Evolutionary conservation across 2,797 vertebrate species (phyloP).

Genomic region (Myioborus miniatus): DNA sequence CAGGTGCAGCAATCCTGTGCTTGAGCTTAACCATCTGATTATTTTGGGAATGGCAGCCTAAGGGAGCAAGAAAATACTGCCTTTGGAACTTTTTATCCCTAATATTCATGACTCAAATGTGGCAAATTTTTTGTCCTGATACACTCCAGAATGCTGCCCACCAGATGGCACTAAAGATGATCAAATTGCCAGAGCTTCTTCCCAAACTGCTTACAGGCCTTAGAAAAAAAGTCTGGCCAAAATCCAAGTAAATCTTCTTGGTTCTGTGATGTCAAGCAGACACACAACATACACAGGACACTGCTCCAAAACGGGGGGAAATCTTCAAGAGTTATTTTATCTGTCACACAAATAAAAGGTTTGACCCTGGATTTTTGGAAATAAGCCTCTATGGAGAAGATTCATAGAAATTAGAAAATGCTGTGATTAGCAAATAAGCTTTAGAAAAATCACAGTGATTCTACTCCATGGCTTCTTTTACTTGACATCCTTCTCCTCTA

Average conservation of each 20-base stretch:
- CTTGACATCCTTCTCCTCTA: not conserved
- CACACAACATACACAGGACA: not conserved
- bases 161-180: slow-evolving; percentile 51
- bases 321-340: not conserved
- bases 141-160: not conserved
- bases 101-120: not conserved
- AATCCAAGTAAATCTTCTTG: not conserved
- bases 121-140: not conserved
- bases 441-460: not conserved
- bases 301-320: not conserved
- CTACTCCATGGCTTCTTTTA: not conserved
- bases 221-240: not conserved
- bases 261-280: not conserved
- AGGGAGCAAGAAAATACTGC: not conserved
- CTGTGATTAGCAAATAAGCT: not conserved
- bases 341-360: not conserved
- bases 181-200: not conserved
- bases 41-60: not conserved
- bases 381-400: not conserved
- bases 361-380: not conserved
- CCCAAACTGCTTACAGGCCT: not conserved
- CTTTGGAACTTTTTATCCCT: not conserved
- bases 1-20: not conserved
- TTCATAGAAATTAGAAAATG: not conserved
- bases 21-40: not conserved